Evolutionary conservation across 2,113 vertebrate species (phyloP), one percentile per base, ranked within the genome.

Genomic region (Malurus alboscapulatus): DNA sequence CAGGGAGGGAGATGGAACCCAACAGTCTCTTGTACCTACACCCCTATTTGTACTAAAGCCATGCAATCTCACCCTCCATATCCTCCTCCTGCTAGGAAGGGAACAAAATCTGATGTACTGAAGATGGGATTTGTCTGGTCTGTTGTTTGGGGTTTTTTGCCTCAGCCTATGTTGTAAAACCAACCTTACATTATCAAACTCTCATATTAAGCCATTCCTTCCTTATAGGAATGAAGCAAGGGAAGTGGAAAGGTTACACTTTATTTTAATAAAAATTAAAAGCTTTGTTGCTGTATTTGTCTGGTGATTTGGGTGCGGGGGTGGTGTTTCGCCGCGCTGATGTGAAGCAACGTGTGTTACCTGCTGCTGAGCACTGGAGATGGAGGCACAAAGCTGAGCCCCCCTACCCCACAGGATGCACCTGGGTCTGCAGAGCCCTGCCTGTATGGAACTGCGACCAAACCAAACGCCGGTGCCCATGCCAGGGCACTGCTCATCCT

Each of bases 231-330:
- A 73, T 34, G 54, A 72, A 73, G 63, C 51, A 62, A 90, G 66
- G 48, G 27, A 74, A 73, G 63, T 83, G 5, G 74, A 83, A 91
- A 88, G 32, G 55, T 77, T 67, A 84, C 34, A 30, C 19, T 92
- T 92, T 65, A 83, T 93, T 96, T 96, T 93, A 86, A 94, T 92
- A 95, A 95, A 94, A 85, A 50, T 19, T 7, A 48, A 78, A 65
- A 69, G 42, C 85, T 93, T 77, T 81, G 72, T 55, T 80, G 75
- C 67, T 54, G 40, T 54, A 26, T 1, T 1, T 36, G 48, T 71
- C 55, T 76, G 63, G 14, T 65, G 25, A 26, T 53, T 72, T 1
- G 1, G n/a, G 9, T 6, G 42, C 0, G 0, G 12, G 9, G 11
- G 22, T 4, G 9, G 26, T 10, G 36, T 59, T 75, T 38, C 0